Base-by-base conservation (phyloP, 2,797 vertebrate genomes). In the Spinus pinus region DNA sequence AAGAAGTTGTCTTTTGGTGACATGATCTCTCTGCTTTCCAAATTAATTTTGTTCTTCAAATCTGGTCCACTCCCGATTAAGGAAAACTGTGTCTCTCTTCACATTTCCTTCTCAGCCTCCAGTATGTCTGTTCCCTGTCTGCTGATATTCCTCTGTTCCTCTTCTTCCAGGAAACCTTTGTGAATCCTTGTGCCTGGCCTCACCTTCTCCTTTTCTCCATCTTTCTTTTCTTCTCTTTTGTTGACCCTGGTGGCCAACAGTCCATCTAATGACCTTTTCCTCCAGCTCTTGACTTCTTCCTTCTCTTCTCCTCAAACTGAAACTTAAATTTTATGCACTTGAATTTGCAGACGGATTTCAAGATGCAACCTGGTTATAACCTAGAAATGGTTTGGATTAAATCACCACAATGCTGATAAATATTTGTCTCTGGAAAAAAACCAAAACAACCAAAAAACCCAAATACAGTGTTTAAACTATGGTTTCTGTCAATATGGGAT, bases 401-500 rank as follows among this genome's bases (percentile, higher is more conserved):
- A 81, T 81, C 22, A 23, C 39, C 5, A 1, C 31, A 44, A 47
- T 3, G 6, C 58, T 81, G 12, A 17, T 27, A 57, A 81, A 39
- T 2, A 33, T 28, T 6, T 30, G 14, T 27, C 8, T 49, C 49
- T 18, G 41, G 41, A 4, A 42, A 42, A 42, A 42, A 42, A 16
- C 27, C 33, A 30, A 89, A 56, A 41, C 21, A 3, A 10, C 1
- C 7, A 2, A 1, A 49, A n/a, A 56, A 4, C 0, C 8, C 42
- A 65, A 84, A 35, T 33, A 12, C 23, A 75, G 3, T 12, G 13
- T 66, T 89, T 62, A 62, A 89, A 47, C 24, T 18, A 39, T 4
- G 2, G 2, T 25, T 71, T 78, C 3, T 54, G 18, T 46, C 31
- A 33, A 6, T 50, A 4, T 39, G 39, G 9, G 16, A 25, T 56